Percentiles rank a stretch among this genome's conserved stretches.
These are phyloP conservation scores for Lipophrys pholis DNA, from an alignment of 2,113 vertebrate genomes.

Conservation along the genomic window DNA sequence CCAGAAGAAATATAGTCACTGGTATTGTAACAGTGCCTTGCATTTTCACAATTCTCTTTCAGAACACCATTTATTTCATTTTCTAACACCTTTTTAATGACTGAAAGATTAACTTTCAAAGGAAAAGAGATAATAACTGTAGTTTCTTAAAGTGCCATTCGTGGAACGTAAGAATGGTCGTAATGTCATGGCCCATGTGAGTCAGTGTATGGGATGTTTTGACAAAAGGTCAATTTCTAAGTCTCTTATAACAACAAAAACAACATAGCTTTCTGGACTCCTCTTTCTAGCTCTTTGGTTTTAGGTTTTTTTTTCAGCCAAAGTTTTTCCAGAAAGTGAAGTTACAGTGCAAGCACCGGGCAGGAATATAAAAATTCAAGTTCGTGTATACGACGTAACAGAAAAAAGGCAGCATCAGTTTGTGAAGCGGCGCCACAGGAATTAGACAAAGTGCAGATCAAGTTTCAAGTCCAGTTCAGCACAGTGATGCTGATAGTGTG, in stretches of 20 bases:
- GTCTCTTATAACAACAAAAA: neutral
- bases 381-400: constrained; percentile 4
- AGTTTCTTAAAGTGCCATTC: constrained; percentile 17
- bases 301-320: neutral
- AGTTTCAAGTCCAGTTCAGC: constrained; percentile 7
- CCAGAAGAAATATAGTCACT: neutral
- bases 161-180: neutral
- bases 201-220: neutral
- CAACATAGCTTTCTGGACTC: no score
- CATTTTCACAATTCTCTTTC: neutral
- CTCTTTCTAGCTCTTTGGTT: neutral
- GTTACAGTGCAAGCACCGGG: constrained; percentile 3
- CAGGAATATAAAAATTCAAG: constrained; percentile 27
- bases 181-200: neutral
- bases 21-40: neutral
- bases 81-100: neutral
- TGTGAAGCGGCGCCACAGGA: no score
- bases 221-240: neutral
- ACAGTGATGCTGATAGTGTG: neutral
- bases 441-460: neutral
- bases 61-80: neutral
- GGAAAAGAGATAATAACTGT: neutral
- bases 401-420: neutral
- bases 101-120: neutral
- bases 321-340: constrained; percentile 12